Evolutionary conservation across 2,113 vertebrate species (phyloP).

Genomic region (Nothocercus julius): DNA sequence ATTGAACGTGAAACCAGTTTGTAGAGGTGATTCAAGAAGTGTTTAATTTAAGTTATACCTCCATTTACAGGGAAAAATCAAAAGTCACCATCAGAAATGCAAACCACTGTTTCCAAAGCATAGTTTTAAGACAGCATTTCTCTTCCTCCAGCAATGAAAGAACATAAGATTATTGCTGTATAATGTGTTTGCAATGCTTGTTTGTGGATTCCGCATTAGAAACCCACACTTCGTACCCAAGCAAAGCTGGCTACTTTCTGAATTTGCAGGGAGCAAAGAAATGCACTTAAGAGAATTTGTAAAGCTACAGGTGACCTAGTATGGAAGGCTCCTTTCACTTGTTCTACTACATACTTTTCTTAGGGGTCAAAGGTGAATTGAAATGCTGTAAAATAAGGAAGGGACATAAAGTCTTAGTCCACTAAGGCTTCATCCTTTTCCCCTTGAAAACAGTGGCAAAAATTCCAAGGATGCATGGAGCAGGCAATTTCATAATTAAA

Average conservation of each 20-base stretch:
- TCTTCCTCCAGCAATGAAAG: background rate
- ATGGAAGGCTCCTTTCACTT: background rate
- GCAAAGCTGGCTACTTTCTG: background rate
- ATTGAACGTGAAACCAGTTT: constrained; percentile 28
- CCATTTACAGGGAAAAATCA: background rate
- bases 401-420: background rate
- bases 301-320: background rate
- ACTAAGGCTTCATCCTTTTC: background rate
- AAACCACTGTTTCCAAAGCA: background rate
- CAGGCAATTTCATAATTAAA: background rate
- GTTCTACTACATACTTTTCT: background rate
- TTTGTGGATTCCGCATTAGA: background rate
- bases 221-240: background rate
- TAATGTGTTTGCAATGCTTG: background rate
- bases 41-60: constrained; percentile 56
- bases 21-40: background rate
- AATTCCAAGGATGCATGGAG: background rate
- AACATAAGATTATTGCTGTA: background rate
- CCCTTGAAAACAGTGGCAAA: background rate
- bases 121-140: background rate
- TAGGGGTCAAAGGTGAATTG: background rate
- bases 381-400: background rate
- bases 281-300: background rate
- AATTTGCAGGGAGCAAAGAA: background rate
- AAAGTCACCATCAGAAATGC: background rate